Base-by-base conservation (phyloP, 2,888 invertebrate species). In the Aleiodes leptofemur region DNA sequence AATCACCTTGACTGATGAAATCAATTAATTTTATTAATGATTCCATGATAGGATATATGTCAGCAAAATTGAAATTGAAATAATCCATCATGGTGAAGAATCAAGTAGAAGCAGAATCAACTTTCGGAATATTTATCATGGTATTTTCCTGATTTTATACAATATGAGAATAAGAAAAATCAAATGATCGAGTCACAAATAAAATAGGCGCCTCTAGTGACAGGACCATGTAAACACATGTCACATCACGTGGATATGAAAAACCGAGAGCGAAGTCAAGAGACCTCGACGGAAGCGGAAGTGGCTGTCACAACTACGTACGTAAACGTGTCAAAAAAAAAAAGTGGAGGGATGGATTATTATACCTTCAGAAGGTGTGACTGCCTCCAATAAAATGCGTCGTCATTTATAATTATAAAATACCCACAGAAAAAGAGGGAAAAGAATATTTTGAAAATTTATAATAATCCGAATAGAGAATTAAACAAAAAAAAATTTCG, bases 261-360 rank as follows among this genome's bases (percentile, higher is more conserved):
- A 70, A 74, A 48, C 53, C 23, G 64, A 64, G 64, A 64, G 70
- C 55, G 13, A 9, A 83, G 83, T 83, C 79, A 82, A 78, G 84
- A 84, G 82, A 82, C 73, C 78, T 76, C 84, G 81, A 86, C 88
- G 88, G 88, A 89, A 88, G 85, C 89, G 88, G 89, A 89, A 88
- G 86, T 86, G 85, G 83, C 86, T 87, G 88, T 89, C 88, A 88
- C 86, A 88, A 85, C 87, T 87, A 86, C 84, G 83, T 86, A 87
- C 84, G 86, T 85, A 88, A 87, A 88, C 85, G 86, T 81, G 79
- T 82, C 79, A 81, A 13, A 7, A 51, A 43, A 13, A 34, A 34
- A 34, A 34, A 9, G 34, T 50, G 31, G 29, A 51, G 72, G 68
- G 61, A 59, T 71, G 71, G 77, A 83, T 83, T 85, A 85, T 87